Base-by-base conservation (phyloP, 1,140 invertebrate species). In the Drosophila santomea region DNA sequence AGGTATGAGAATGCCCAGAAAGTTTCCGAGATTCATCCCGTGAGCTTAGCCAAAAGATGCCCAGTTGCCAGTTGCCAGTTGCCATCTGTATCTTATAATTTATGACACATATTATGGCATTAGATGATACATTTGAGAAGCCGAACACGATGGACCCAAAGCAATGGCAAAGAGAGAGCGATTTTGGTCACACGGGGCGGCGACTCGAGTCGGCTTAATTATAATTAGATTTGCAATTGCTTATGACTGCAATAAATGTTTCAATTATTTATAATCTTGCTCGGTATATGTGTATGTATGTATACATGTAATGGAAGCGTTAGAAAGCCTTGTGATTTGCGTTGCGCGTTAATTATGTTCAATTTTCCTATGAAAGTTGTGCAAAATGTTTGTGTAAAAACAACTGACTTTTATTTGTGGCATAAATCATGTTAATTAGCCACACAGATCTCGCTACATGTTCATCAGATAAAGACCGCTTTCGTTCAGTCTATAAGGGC, bases 231-330 rank as follows among this genome's bases (percentile, higher is more conserved):
- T 68, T 77, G 78, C 84, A 78, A 89, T 89, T 88, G 84, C 80
- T 84, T 73, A 78, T 80, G 84, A 89, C 84, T 88, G 84, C 84
- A 88, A 88, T 88, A 88, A 88, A 88, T 84, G 84, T 80, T 89
- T 89, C 80, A 84, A 89, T 84, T 89, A 89, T 88, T 89, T 84
- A 88, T 89, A 89, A 84, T 80, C 73, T 44, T 69, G 54, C 45
- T 51, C 23, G 32, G 28, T 39, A 8, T 32, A 6, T 32, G 23
- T 58, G 51, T 73, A 23, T 67, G 23, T 39, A 8, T 32, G 28
- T 32, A 32, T 2, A 32, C 32, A 32, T 58, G 51, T 73, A 23
- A 67, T 36, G 28, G 41, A 55, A 63, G 45, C 52, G 57, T 39
- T 75, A 52, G 60, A 75, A 75, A 75, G 60, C 36, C 44, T 39